Evolutionary conservation across 2,113 vertebrate genomes (phyloP).

Genomic region (Eidolon helvum): DNA sequence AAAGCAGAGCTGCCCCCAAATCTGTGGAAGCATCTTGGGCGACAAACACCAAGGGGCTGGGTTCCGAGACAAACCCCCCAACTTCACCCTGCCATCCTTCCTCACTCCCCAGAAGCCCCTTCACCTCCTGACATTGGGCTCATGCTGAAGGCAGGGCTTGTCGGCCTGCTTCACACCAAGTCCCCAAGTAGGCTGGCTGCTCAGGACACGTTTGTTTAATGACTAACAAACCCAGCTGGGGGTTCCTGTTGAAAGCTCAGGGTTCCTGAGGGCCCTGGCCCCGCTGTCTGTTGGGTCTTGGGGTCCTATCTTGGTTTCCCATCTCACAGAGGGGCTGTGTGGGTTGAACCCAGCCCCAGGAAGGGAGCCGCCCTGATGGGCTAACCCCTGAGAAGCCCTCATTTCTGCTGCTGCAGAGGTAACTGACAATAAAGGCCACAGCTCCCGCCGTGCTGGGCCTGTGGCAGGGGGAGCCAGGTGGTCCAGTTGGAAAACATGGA

Average conservation of each 20-base stretch:
- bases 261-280: neutral
- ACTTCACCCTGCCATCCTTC: neutral
- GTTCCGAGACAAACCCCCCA: neutral
- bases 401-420: too few relatives aligned
- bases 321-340: neutral
- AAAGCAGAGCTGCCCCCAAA: neutral
- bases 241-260: fast-evolving
- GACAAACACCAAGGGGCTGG: fast-evolving
- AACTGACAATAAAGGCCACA: fast-evolving
- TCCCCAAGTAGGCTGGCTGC: neutral
- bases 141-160: neutral
- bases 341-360: neutral
- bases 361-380: fast-evolving
- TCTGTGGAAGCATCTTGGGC: neutral
- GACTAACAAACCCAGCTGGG: neutral
- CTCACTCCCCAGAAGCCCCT: fast-evolving
- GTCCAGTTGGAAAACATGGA: neutral
- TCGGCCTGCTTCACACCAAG: neutral
- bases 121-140: fast-evolving
- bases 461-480: neutral
- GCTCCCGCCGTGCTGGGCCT: fast-evolving
- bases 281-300: neutral
- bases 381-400: neutral
- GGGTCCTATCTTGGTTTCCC: neutral
- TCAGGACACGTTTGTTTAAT: neutral